Percentiles rank a stretch among this genome's conserved stretches.
Conservation (phyloP, 2,113 vertebrate genomes). For the Mormyrus lacerda region DNA sequence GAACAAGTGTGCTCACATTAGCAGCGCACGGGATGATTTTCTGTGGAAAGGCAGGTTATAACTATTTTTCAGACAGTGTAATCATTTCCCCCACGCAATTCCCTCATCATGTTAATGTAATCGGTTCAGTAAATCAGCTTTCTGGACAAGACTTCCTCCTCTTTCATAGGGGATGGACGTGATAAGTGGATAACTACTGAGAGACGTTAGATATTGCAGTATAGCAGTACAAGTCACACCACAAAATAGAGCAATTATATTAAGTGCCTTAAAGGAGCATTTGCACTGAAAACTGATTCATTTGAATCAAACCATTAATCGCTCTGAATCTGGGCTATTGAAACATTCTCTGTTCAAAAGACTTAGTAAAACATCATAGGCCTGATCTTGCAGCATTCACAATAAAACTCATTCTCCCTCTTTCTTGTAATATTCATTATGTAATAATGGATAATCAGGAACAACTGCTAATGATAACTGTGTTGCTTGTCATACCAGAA, state of each 20-base stretch:
- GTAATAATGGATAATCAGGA: neutral
- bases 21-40: neutral
- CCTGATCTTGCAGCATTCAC: neutral
- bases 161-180: neutral
- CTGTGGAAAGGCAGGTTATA: neutral
- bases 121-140: neutral
- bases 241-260: neutral
- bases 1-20: neutral
- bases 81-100: neutral
- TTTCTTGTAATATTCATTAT: neutral
- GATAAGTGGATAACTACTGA: neutral
- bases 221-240: neutral
- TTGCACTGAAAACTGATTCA: neutral
- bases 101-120: neutral
- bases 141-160: neutral
- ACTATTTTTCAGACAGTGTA: neutral
- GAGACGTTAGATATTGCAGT: neutral
- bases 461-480: neutral
- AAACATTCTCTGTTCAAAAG: neutral
- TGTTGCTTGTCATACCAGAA: neutral
- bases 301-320: neutral
- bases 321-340: neutral
- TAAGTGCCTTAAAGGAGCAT: neutral
- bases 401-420: neutral
- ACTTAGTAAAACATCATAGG: neutral